These are phyloP conservation scores for Adrianichthys oophorus DNA, from an alignment of 2,797 vertebrate species.

Conservation along the genomic window DNA sequence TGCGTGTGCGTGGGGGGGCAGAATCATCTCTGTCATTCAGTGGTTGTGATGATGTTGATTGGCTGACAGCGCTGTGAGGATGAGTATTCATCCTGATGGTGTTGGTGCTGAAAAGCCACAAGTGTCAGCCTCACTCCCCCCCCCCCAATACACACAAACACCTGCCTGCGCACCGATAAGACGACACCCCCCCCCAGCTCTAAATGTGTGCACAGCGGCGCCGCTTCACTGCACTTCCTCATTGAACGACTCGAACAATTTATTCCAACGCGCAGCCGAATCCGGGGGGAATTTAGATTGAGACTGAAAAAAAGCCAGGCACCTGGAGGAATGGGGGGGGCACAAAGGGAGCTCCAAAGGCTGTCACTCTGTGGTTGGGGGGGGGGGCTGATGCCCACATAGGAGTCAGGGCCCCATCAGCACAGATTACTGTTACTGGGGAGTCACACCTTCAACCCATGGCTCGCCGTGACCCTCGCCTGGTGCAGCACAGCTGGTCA, in stretches of 20 bases:
- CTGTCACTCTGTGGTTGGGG: constrained; percentile 46
- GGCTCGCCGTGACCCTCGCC: too few relatives aligned
- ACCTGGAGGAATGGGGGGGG: neutral
- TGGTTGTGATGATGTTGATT: neutral
- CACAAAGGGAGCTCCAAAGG: constrained; percentile 34
- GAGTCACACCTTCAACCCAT: too few relatives aligned
- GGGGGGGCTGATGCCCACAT: neutral
- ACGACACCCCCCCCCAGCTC: constrained; percentile 52
- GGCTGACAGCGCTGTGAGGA: too few relatives aligned
- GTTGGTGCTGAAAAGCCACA: constrained; percentile 18
- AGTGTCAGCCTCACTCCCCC: constrained; percentile 13
- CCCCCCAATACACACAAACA: constrained; percentile 48
- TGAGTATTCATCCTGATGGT: neutral
- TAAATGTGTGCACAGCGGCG: constrained; percentile 62
- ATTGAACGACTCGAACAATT: constrained; percentile 69
- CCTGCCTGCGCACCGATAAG: constrained; percentile 65
- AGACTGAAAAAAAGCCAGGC: constrained; percentile 48
- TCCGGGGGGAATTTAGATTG: constrained; percentile 66
- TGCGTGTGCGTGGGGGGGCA: too few relatives aligned
- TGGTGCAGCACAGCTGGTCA: too few relatives aligned
- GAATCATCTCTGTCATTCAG: too few relatives aligned
- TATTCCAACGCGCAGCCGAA: constrained; percentile 61
- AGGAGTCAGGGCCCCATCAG: too few relatives aligned
- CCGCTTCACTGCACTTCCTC: constrained; percentile 70
- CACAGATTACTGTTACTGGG: too few relatives aligned